Evolutionary conservation across 2,888 invertebrate species (phyloP).

Genomic region (Aethes cnicana): DNA sequence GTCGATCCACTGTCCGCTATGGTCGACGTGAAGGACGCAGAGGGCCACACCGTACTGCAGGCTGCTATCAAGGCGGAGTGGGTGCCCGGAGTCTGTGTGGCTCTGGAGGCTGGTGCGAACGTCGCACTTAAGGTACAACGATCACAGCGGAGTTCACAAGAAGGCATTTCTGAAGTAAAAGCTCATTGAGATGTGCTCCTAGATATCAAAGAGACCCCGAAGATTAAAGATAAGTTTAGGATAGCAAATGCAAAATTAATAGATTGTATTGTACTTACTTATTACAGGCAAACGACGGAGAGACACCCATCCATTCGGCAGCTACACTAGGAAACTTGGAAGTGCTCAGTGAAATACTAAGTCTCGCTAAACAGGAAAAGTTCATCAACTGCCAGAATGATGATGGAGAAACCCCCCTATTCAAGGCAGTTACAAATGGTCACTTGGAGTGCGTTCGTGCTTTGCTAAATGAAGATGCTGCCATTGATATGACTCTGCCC

Average conservation of each 20-base stretch:
- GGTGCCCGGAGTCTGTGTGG: slow-evolving; percentile 76
- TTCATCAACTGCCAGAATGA: slow-evolving; percentile 73
- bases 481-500: slow-evolving; percentile 63
- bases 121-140: slow-evolving; percentile 73
- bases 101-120: slow-evolving; percentile 78
- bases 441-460: slow-evolving; percentile 67
- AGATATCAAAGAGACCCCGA: too few species aligned
- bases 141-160: not conserved
- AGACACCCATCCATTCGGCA: slow-evolving; percentile 81
- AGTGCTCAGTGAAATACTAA: slow-evolving; percentile 76
- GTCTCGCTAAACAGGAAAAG: slow-evolving; percentile 71
- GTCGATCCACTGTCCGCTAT: slow-evolving; percentile 62
- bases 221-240: too few species aligned
- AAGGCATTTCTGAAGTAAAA: too few species aligned
- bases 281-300: slow-evolving; percentile 71
- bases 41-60: slow-evolving; percentile 79
- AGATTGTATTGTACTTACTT: too few species aligned
- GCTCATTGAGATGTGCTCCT: too few species aligned
- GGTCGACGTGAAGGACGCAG: slow-evolving; percentile 72
- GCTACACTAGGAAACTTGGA: slow-evolving; percentile 73
- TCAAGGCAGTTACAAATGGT: slow-evolving; percentile 67
- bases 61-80: slow-evolving; percentile 75
- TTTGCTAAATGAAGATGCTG: slow-evolving; percentile 73
- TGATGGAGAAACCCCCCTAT: slow-evolving; percentile 75
- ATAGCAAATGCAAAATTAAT: too few species aligned